Evolutionary conservation across 2,113 vertebrate species (phyloP), one percentile per base, ranked within the genome.

Genomic region (Varanus komodoensis): DNA sequence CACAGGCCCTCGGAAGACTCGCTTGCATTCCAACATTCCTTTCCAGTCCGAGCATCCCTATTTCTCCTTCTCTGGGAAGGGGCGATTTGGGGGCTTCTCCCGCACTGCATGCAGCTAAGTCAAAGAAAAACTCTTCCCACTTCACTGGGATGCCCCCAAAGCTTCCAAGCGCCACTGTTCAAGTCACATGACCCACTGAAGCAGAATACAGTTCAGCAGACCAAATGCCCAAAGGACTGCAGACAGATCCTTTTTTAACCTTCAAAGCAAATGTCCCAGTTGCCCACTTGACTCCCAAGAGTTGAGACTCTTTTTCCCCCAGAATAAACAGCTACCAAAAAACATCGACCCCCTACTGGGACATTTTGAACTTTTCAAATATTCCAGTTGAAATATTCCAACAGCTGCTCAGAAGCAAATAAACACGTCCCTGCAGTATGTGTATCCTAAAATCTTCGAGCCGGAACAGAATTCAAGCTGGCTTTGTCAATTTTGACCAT

Each of bases 351-450:
- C 23, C 90, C 64, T 27, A 84, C 34, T n/a, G 74, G 23, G 86
- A 84, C 32, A 34, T 84, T 79, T 82, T 73, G 50, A 71, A 64
- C 52, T 82, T 44, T 87, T 90, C 73, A 57, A 34, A 71, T 12
- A 88, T 84, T 88, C 90, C 81, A 85, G 48, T 15, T n/a, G 50
- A 79, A 44, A 44, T 44, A 44, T 44, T 44, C 38, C 38, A 88
- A 61, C 74, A 88, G 82, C 74, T 88, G 82, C 74, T 84, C 64
- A 4, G 54, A 84, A 85, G 82, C 50, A 88, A 91, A 85, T 73
- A 91, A 84, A 78, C 61, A 69, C 2, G 2, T 27, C 61, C 73
- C 19, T 17, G 34, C 64, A 57, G 81, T 44, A 77, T 29, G 48
- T 38, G 21, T 79, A 67, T 79, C 44, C 3, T 48, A 79, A 74